phyloP scores from a whole-genome alignment of 2,113 vertebrate genomes.

The Muscicapa adusta region DNA sequence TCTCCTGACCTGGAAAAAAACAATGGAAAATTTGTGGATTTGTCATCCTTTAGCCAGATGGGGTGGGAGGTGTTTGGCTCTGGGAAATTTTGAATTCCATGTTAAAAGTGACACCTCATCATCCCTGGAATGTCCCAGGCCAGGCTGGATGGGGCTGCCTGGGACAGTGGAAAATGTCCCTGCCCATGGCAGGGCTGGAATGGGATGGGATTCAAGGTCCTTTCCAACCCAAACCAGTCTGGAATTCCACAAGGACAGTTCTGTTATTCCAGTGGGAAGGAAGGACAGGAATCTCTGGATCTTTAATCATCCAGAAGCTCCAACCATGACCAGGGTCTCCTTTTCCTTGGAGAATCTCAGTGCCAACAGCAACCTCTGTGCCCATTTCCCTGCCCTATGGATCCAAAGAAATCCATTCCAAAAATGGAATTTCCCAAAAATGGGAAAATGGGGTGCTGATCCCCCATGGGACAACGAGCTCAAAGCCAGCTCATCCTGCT shows the following conservation, averaged over 20 bases:
- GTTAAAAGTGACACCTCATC: background rate
- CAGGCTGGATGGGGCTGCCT: background rate
- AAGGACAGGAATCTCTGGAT: background rate
- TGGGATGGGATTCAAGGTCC: background rate
- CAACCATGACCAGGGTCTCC: rapidly evolving
- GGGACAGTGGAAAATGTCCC: background rate
- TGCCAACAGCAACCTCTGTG: background rate
- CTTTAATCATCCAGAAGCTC: background rate
- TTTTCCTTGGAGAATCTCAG: background rate
- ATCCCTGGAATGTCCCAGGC: background rate
- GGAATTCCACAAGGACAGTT: background rate
- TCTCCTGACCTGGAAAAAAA: background rate
- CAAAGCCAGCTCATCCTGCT: background rate
- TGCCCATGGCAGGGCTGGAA: background rate
- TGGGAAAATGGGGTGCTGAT: background rate
- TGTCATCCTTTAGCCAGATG: background rate
- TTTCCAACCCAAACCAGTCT: background rate
- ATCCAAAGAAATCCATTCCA: background rate
- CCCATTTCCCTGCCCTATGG: background rate
- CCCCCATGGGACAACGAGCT: background rate
- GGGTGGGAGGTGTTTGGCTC: background rate
- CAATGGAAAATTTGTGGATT: background rate
- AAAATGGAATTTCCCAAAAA: no score
- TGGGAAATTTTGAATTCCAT: background rate
- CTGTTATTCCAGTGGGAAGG: background rate